Percentiles rank a stretch among this genome's conserved stretches.
phyloP scores from a whole-genome alignment of 2,888 invertebrate species.

The Saturnia pavonia region DNA sequence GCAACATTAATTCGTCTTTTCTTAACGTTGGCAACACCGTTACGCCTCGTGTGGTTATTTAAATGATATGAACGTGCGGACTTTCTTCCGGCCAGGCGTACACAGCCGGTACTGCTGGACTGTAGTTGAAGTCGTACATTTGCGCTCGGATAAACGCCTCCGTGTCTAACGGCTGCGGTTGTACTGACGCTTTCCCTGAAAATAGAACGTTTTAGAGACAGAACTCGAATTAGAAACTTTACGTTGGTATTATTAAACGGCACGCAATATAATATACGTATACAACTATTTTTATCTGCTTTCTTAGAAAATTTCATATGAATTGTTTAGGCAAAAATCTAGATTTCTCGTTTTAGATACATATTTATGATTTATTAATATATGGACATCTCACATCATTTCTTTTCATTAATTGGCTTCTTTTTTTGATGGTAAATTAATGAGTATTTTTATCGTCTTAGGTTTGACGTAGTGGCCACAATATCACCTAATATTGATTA shows the following conservation, averaged over 20 bases:
- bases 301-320: not conserved
- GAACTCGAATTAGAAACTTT: not conserved
- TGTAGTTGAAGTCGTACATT: slow-evolving; percentile 89
- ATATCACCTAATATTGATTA: too few relatives aligned
- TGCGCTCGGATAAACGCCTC: slow-evolving; percentile 89
- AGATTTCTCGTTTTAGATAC: too few relatives aligned
- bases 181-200: slow-evolving; percentile 89
- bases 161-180: slow-evolving; percentile 88
- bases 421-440: too few relatives aligned
- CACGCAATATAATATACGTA: not conserved
- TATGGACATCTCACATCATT: too few relatives aligned
- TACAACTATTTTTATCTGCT: not conserved
- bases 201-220: slow-evolving; percentile 22
- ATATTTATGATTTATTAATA: too few relatives aligned
- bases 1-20: not conserved
- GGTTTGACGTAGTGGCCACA: too few relatives aligned
- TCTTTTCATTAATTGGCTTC: too few relatives aligned
- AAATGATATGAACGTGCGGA: slow-evolving; percentile 55
- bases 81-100: slow-evolving; percentile 74
- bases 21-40: not conserved
- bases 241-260: not conserved
- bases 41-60: slow-evolving; percentile 26
- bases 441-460: too few relatives aligned
- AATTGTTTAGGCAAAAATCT: not conserved
- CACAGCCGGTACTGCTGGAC: slow-evolving; percentile 85